Base-by-base conservation (phyloP, 2,888 invertebrate genomes). In the Linnaemya tessellans region DNA sequence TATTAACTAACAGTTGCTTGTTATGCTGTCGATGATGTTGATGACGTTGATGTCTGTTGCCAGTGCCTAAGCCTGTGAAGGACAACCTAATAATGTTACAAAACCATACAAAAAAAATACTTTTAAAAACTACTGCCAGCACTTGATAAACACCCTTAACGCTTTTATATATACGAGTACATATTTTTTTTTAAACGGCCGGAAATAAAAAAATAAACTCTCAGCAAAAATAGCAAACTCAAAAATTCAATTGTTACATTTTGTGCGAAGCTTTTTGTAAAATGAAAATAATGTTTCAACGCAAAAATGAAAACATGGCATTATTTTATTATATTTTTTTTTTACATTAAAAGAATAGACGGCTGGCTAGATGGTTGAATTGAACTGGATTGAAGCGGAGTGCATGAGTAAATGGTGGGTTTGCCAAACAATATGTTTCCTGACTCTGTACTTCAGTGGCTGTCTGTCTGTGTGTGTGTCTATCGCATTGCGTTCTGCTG, bases 371-470 rank as follows among this genome's bases (percentile, higher is more conserved):
- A 43, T 35, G 67, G 35, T 35, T 43, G 18, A 41, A 46, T 41
- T 46, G 18, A 43, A 49, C 25, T 43, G 30, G 20, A 68, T 60
- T 68, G 58, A 56, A 80, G 54, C 25, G 9, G 20, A 62, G 62
- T 46, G 62, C n/a, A 9, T 80, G 71, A 85, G 60, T 65, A 68
- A 81, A 82, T 82, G 79, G 82, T 71, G 81, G 81, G 79, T 73
- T 84, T 84, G 70, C 81, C 85, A 81, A 82, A 74, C 82, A 85
- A 85, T 79, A 82, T 85, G 82, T 79, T 85, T 82, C 75, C 85
- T 85, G 81, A 56, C 30, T 81, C 68, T 60, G 30, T 78, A 67
- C 68, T 77, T 62, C 73, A 67, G 43, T 18, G 22, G 60, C 65
- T 46, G 51, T 74, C 30, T 30, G 30, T 30, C 30, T 5, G 30